Evolutionary conservation across 2,888 invertebrate genomes (phyloP), one percentile per base, ranked within the genome.

Genomic region (Polydrusus cervinus): DNA sequence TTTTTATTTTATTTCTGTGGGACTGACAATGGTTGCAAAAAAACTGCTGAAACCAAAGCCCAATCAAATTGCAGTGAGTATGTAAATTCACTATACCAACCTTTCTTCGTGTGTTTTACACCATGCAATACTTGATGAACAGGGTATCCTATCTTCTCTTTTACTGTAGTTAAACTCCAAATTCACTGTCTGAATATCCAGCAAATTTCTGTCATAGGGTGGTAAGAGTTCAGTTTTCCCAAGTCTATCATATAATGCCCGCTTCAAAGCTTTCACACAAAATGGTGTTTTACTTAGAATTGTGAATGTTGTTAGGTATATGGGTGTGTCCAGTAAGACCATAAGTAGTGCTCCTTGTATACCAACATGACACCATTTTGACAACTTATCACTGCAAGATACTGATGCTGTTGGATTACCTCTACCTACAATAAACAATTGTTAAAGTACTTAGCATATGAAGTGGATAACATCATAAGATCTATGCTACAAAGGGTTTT

Each of bases 341-440:
- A 92, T 91, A 61, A 97, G 84, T 3, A 98, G 87, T 3, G 94
- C 91, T 3, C 98, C 97, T 88, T 95, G 97, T 30, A 96, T 84
- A 0, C 98, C 97, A 40, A 96, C 84, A 75, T 94, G 88, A 83
- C 94, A 92, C 98, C 98, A 98, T 82, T 93, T 92, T 2, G 96
- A 92, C 13, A 98, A 88, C 89, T 98, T 98, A 87, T 98, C 98
- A 86, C 97, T 97, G 86, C 98, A 98, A 0, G 97, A 97, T 81
- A 97, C 92, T 10, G 97, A 97, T 51, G 95, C 85, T 0, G 98
- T 97, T 61, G 92, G 92, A 84, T 95, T 94, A 0, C 98, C 98
- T 82, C 97, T 89, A 0, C 92, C 92, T 86, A 77, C n/a, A n/a
- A n/a, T 53, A n/a, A 79, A 71, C 53, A 40, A 67, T 55, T 16